Conservation (phyloP, 2,888 invertebrate species). For the Tetramorium bicarinatum region DNA sequence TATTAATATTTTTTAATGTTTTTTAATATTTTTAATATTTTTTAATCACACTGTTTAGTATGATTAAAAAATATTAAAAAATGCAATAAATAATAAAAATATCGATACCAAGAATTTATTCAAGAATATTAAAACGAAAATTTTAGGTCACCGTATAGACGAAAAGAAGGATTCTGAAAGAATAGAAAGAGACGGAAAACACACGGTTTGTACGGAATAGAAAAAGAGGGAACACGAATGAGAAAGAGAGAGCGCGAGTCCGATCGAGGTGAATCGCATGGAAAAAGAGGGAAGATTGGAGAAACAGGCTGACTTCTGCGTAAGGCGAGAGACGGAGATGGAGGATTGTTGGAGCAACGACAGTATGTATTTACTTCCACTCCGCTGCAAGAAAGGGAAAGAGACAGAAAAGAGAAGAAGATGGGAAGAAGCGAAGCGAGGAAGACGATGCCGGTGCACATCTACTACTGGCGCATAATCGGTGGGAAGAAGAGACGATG, state of each 20-base stretch:
- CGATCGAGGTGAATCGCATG: neutral
- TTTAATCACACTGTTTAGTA: neutral
- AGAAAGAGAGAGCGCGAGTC: constrained; percentile 16
- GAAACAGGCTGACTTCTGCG: constrained; percentile 20
- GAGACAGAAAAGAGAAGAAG: constrained; percentile 40
- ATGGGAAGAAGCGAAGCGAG: constrained; percentile 60
- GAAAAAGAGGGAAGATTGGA: constrained; percentile 33
- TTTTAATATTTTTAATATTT: too few relatives aligned
- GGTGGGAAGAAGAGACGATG: constrained; percentile 45
- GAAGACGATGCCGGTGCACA: constrained; percentile 46
- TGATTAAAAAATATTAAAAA: constrained; percentile 17
- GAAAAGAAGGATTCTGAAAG: constrained; percentile 6
- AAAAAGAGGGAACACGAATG: constrained; percentile 36
- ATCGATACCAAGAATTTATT: neutral
- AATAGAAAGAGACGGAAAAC: constrained; percentile 16
- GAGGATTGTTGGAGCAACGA: constrained; percentile 52
- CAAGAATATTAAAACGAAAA: neutral
- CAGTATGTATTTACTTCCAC: constrained; percentile 42
- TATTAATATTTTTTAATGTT: too few relatives aligned
- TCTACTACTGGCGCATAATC: constrained; percentile 52
- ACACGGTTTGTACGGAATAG: constrained; percentile 2
- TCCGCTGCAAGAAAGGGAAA: neutral
- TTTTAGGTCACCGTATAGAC: constrained; percentile 17
- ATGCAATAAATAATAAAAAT: neutral
- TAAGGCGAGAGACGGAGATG: constrained; percentile 7